phyloP scores from a whole-genome alignment of 2,797 vertebrate genomes.

The Alcedo atthis region DNA sequence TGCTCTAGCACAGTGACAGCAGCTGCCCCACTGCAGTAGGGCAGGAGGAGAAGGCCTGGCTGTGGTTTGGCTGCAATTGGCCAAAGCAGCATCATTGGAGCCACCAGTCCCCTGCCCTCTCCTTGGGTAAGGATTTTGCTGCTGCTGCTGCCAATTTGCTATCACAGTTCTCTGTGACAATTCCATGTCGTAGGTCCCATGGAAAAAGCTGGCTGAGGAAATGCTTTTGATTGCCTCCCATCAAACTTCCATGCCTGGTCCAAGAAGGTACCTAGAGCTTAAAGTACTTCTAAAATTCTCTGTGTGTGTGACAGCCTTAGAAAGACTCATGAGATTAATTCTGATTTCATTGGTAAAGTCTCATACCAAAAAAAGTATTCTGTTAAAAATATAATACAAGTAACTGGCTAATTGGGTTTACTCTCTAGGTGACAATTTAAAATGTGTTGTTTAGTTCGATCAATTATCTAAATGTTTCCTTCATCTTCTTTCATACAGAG shows the following conservation, averaged over 20 bases:
- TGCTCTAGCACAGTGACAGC: background rate
- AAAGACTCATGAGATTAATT: background rate
- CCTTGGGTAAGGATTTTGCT: background rate
- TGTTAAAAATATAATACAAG: background rate
- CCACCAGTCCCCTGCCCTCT: background rate
- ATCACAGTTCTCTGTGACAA: background rate
- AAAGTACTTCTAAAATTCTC: background rate
- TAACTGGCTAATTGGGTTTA: conserved; percentile 26
- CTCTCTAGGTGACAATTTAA: conserved; percentile 33
- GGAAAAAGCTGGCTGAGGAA: background rate
- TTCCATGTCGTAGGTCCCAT: fast-evolving
- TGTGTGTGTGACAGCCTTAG: background rate
- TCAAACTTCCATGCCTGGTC: fast-evolving
- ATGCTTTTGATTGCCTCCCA: background rate
- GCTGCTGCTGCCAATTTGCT: background rate
- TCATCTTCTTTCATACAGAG: background rate
- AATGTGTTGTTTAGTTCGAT: conserved; percentile 33
- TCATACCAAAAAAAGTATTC: background rate
- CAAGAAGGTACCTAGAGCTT: background rate
- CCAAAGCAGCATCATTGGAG: background rate
- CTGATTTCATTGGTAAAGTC: conserved; percentile 23
- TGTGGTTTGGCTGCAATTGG: background rate
- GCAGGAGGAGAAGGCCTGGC: fast-evolving
- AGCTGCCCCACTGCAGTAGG: fast-evolving
- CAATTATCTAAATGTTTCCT: conserved; percentile 16